Evolutionary conservation across 1,140 invertebrate species (phyloP).

Genomic region (Danaus melanippus): DNA sequence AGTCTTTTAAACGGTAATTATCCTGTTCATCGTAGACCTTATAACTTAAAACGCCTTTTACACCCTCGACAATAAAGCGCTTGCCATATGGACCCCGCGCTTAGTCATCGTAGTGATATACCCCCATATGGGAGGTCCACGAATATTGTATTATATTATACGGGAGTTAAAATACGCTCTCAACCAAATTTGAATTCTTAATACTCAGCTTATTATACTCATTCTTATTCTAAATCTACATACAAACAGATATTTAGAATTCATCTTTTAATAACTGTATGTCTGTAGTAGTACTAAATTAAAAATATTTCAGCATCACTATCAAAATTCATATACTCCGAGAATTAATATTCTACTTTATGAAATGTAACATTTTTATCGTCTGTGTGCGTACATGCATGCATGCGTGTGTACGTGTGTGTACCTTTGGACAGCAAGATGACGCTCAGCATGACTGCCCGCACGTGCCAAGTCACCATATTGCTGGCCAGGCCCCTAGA

Average conservation of each 20-base stretch:
- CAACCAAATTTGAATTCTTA: conserved; percentile 7
- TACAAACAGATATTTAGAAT: no score
- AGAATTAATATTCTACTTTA: not conserved
- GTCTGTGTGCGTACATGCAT: not conserved
- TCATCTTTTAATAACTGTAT: no score
- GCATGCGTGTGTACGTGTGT: not conserved
- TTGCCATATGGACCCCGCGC: no score
- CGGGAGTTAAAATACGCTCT: conserved; percentile 1
- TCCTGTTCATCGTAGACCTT: conserved; percentile 1
- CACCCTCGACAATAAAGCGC: no score
- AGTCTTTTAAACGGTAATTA: conserved; percentile 5
- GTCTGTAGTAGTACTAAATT: no score
- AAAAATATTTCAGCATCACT: not conserved
- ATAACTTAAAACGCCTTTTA: not conserved
- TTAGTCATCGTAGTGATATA: no score
- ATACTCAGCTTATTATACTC: not conserved
- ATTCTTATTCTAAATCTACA: no score
- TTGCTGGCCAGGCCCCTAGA: conserved; percentile 5
- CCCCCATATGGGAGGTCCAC: not conserved
- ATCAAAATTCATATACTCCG: not conserved
- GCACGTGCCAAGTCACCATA: conserved; percentile 23
- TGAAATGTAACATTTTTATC: conserved; percentile 1
- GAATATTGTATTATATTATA: conserved; percentile 2
- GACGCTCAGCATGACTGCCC: conserved; percentile 19
- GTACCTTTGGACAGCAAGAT: conserved; percentile 34